These are phyloP conservation scores for Zaprionus nigranus DNA, from an alignment of 1,140 invertebrate species.

Conservation along the genomic window DNA sequence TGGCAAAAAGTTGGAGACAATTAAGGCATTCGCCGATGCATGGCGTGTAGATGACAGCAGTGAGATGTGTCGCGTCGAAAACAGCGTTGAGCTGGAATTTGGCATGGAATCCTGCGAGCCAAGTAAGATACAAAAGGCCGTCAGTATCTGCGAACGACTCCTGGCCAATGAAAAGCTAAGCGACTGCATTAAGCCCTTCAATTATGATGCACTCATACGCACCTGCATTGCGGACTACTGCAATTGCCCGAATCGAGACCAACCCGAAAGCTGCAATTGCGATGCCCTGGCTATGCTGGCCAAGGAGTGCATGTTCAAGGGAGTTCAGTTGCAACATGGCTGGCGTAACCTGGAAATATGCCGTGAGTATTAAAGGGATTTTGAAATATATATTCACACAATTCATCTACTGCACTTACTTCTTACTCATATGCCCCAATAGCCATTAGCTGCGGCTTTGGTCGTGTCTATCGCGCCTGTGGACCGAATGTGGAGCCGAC, in stretches of 20 bases:
- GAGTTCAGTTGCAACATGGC: constrained; percentile 86
- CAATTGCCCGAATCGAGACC: constrained; percentile 86
- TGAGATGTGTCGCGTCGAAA: constrained; percentile 75
- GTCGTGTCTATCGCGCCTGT: constrained; percentile 89
- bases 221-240: constrained; percentile 92
- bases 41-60: constrained; percentile 86
- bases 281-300: constrained; percentile 91
- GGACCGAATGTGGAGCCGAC: constrained; percentile 87
- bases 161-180: constrained; percentile 88
- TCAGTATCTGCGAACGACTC: constrained; percentile 87
- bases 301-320: constrained; percentile 89
- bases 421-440: neutral
- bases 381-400: neutral
- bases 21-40: constrained; percentile 85
- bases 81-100: constrained; percentile 67
- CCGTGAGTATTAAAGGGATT: constrained; percentile 87
- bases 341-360: constrained; percentile 91
- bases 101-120: constrained; percentile 70
- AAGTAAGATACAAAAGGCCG: constrained; percentile 85
- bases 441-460: constrained; percentile 89
- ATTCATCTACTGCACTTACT: neutral
- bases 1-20: constrained; percentile 82
- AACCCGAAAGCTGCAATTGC: constrained; percentile 89
- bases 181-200: constrained; percentile 87
- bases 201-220: constrained; percentile 84